Conservation (phyloP, 2,797 vertebrate species). For the Rhinatrema bivittatum region DNA sequence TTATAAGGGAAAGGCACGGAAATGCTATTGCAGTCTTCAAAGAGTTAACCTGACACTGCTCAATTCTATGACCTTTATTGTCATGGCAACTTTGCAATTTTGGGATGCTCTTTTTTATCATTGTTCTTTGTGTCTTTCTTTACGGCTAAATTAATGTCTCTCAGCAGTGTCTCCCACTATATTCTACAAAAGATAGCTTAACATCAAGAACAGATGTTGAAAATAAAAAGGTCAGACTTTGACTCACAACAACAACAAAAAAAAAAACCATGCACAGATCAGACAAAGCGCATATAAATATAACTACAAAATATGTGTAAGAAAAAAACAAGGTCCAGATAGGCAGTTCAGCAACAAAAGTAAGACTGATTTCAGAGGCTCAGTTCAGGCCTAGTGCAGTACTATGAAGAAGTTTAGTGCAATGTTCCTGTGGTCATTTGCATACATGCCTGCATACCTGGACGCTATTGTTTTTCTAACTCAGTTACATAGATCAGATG, state of each 20-base stretch:
- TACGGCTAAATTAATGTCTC: conserved; percentile 66
- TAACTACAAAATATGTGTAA: conserved; percentile 84
- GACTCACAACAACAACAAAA: conserved; percentile 80
- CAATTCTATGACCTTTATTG: conserved; percentile 66
- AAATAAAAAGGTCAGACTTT: conserved; percentile 88
- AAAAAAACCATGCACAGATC: conserved; percentile 87
- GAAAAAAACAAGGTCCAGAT: conserved; percentile 82
- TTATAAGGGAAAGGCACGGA: conserved; percentile 77
- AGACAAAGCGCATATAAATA: conserved; percentile 94
- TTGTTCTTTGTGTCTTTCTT: conserved; percentile 66
- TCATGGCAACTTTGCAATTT: conserved; percentile 68
- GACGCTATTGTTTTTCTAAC: conserved; percentile 86
- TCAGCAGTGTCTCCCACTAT: conserved; percentile 62
- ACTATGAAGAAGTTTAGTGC: conserved; percentile 77
- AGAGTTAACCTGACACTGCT: conserved; percentile 69
- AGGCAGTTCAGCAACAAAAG: conserved; percentile 79
- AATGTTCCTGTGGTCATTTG: conserved; percentile 73
- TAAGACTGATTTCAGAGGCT: conserved; percentile 85
- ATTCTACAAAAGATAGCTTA: conserved; percentile 72
- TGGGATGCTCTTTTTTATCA: conserved; percentile 58
- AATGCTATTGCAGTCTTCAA: conserved; percentile 82
- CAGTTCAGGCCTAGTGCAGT: conserved; percentile 95
- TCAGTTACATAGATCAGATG: conserved; percentile 95
- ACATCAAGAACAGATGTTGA: conserved; percentile 84
- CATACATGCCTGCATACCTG: conserved; percentile 60